A percentile compares a stretch with the other conserved stretches of the same genome.
These are phyloP conservation scores for Holotrichia oblita DNA, from an alignment of 1,140 invertebrate genomes.

Conservation along the genomic window DNA sequence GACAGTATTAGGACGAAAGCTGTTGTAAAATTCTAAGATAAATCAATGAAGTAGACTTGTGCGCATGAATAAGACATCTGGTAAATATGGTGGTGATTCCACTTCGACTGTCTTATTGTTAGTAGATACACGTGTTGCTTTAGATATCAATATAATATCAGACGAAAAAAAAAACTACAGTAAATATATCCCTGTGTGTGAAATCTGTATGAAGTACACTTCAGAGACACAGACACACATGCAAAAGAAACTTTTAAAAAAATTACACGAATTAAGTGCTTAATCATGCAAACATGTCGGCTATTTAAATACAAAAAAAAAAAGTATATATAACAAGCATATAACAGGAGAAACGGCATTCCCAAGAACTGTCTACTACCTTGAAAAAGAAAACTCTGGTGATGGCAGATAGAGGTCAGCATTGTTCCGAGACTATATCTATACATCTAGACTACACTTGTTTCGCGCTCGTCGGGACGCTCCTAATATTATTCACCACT, in stretches of 20 bases:
- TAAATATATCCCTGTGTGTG: too few relatives aligned
- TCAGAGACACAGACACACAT: too few relatives aligned
- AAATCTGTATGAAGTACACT: too few relatives aligned
- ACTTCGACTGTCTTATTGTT: too few relatives aligned
- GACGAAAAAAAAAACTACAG: too few relatives aligned
- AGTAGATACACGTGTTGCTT: too few relatives aligned
- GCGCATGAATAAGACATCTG: slow-evolving; percentile 6
- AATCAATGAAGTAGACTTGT: not conserved
- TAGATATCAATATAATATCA: too few relatives aligned
- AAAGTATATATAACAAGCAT: not conserved
- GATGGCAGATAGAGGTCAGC: slow-evolving; percentile 5
- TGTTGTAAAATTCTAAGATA: not conserved
- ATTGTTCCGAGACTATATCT: not conserved
- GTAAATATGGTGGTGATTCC: not conserved
- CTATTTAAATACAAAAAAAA: not conserved
- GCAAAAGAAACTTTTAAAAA: not conserved
- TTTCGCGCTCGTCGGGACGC: not conserved
- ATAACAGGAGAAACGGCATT: slow-evolving; percentile 3
- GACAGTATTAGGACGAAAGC: not conserved
- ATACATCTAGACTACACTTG: not conserved
- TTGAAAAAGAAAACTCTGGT: not conserved
- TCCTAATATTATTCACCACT: slow-evolving; percentile 32
- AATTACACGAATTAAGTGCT: not conserved
- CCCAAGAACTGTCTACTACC: slow-evolving; percentile 27
- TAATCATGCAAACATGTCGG: not conserved